These are phyloP conservation scores for Prunella fulvescens DNA, from an alignment of 2,113 vertebrate genomes.

Conservation along the genomic window DNA sequence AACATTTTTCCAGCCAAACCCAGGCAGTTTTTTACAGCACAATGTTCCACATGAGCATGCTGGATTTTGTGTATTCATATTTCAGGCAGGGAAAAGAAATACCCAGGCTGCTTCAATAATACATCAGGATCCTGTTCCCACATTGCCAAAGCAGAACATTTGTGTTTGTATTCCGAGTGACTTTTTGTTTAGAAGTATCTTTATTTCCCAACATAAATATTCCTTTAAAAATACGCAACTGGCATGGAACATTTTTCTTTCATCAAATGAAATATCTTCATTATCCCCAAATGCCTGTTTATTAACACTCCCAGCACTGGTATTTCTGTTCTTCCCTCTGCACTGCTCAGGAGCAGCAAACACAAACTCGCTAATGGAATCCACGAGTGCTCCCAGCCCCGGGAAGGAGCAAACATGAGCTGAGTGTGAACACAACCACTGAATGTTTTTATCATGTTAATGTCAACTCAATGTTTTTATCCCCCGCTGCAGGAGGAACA, in stretches of 20 bases:
- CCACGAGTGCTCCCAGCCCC: neutral
- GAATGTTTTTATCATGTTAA: neutral
- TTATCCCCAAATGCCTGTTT: neutral
- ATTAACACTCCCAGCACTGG: neutral
- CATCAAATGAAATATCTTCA: neutral
- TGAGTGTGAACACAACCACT: neutral
- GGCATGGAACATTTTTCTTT: neutral
- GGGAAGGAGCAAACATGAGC: neutral
- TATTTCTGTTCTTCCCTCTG: neutral
- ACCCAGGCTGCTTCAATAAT: constrained; percentile 7
- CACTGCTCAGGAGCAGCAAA: neutral
- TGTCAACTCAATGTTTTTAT: neutral
- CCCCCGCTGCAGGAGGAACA: neutral
- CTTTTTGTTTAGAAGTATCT: constrained; percentile 7
- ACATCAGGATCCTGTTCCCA: constrained; percentile 7
- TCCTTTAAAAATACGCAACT: neutral
- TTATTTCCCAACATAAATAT: constrained; percentile 11
- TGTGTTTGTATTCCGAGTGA: neutral
- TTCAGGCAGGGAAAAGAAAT: neutral
- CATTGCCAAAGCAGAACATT: constrained; percentile 22
- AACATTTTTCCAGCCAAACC: neutral
- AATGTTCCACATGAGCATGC: neutral
- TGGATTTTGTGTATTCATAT: neutral
- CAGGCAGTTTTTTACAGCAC: neutral
- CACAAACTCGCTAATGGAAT: neutral